A percentile compares a stretch with the other conserved stretches of the same genome.
Evolutionary conservation across 2,797 vertebrate genomes (phyloP).

Genomic region (Pseudomugil gertrudae): DNA sequence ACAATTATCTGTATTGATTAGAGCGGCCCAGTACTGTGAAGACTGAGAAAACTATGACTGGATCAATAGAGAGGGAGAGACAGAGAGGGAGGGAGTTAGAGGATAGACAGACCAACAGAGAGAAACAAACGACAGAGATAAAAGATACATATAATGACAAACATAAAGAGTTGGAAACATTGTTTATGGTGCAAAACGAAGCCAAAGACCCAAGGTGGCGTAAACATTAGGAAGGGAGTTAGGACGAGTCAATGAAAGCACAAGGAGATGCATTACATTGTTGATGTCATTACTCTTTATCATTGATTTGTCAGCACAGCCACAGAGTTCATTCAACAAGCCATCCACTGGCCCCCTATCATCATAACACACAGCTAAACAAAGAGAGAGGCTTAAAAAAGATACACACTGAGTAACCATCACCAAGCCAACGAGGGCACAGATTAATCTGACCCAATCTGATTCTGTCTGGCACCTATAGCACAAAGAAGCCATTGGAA

Average conservation of each 20-base stretch:
- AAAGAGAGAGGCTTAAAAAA: constrained; percentile 28
- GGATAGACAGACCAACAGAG: constrained; percentile 67
- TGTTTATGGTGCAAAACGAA: constrained; percentile 54
- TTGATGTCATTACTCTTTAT: constrained; percentile 78
- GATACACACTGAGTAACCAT: constrained; percentile 33
- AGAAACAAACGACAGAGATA: constrained; percentile 68
- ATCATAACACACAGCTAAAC: constrained; percentile 45
- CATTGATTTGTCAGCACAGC: constrained; percentile 78
- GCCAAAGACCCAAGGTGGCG: constrained; percentile 52
- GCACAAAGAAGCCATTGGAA: neutral
- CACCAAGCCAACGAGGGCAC: constrained; percentile 8
- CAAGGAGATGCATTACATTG: constrained; percentile 66
- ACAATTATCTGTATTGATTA: constrained; percentile 90
- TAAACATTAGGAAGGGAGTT: constrained; percentile 30
- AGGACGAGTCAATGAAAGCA: constrained; percentile 59
- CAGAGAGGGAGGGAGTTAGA: constrained; percentile 43
- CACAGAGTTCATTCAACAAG: constrained; percentile 73
- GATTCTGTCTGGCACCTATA: neutral
- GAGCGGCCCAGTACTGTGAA: constrained; percentile 84
- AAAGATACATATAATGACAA: constrained; percentile 66
- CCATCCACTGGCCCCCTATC: constrained; percentile 58
- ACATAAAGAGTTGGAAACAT: constrained; percentile 60
- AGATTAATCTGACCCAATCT: constrained; percentile 16
- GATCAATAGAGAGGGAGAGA: constrained; percentile 82
- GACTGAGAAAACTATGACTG: constrained; percentile 87